phyloP scores from a whole-genome alignment of 2,797 vertebrate species.

The Philypnodon macrostomus region DNA sequence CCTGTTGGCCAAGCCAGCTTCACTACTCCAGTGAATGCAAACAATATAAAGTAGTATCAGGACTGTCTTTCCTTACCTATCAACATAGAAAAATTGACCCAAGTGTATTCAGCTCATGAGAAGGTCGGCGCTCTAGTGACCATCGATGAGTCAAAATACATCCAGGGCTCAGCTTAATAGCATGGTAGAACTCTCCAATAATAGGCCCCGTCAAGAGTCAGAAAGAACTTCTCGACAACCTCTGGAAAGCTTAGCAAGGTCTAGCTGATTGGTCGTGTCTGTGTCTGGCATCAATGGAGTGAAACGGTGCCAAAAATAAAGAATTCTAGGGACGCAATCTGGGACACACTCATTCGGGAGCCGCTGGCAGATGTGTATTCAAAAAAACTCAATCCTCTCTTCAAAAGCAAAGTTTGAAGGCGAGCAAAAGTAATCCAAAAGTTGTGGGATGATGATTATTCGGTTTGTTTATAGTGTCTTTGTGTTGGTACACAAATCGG shows the following conservation, averaged over 20 bases:
- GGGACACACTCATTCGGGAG: constrained; percentile 32
- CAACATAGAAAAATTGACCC: too few relatives aligned
- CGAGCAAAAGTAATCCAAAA: constrained; percentile 22
- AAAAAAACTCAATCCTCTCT: constrained; percentile 25
- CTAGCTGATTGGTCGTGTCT: constrained; percentile 36
- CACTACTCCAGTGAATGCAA: too few relatives aligned
- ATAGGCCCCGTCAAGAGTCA: background rate
- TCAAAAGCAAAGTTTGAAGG: constrained; percentile 20
- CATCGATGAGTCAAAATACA: too few relatives aligned
- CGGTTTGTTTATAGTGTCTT: constrained; percentile 13
- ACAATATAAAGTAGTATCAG: too few relatives aligned
- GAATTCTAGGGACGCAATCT: constrained; percentile 39
- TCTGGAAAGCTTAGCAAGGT: constrained; percentile 16
- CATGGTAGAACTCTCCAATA: too few relatives aligned
- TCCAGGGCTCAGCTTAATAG: too few relatives aligned
- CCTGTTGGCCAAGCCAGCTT: too few relatives aligned
- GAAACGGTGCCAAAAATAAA: constrained; percentile 33
- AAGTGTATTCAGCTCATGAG: too few relatives aligned
- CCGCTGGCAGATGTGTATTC: constrained; percentile 31
- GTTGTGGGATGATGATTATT: constrained; percentile 12
- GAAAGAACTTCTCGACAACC: constrained; percentile 8
- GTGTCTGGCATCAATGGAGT: constrained; percentile 25
- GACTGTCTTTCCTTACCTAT: too few relatives aligned
- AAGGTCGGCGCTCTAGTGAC: too few relatives aligned
- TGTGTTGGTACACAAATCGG: constrained; percentile 6